Conservation (phyloP, 1,140 invertebrate genomes). For the Hyles vespertilio region DNA sequence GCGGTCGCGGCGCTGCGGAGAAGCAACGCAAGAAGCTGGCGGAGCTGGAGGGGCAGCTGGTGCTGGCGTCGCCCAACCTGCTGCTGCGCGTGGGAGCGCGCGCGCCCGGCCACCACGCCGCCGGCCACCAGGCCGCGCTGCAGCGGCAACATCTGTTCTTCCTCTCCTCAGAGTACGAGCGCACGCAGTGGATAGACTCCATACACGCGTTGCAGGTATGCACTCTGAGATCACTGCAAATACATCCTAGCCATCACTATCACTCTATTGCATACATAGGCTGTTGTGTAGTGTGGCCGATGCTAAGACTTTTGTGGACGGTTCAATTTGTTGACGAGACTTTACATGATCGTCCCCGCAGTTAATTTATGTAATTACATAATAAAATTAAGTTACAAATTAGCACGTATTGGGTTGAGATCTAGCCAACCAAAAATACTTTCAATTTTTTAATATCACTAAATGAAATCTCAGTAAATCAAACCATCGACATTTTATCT, state of each 20-base stretch:
- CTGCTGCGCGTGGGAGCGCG: conserved; percentile 78
- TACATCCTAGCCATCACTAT: too few species aligned
- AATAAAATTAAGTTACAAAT: too few species aligned
- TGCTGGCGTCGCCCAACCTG: conserved; percentile 92
- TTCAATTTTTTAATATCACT: too few species aligned
- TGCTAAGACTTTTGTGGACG: too few species aligned
- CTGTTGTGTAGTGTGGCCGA: too few species aligned
- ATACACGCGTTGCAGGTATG: conserved; percentile 85
- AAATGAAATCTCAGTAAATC: not conserved
- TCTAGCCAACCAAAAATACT: too few species aligned
- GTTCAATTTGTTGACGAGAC: too few species aligned
- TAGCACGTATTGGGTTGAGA: too few species aligned
- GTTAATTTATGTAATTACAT: too few species aligned
- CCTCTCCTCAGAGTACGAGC: conserved; percentile 94
- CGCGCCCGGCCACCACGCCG: conserved; percentile 75
- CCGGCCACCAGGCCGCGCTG: conserved; percentile 79
- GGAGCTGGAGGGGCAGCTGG: conserved; percentile 91
- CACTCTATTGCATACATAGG: too few species aligned
- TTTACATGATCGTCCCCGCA: too few species aligned
- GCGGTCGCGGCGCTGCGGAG: conserved; percentile 84
- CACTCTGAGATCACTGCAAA: not conserved
- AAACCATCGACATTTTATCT: not conserved
- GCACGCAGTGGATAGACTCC: conserved; percentile 95
- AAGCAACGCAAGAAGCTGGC: conserved; percentile 92
- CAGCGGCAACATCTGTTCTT: conserved; percentile 89